Percentiles rank a stretch among this genome's conserved stretches.
Evolutionary conservation across 2,888 invertebrate genomes (phyloP).

Genomic region (Osmoderma eremita): DNA sequence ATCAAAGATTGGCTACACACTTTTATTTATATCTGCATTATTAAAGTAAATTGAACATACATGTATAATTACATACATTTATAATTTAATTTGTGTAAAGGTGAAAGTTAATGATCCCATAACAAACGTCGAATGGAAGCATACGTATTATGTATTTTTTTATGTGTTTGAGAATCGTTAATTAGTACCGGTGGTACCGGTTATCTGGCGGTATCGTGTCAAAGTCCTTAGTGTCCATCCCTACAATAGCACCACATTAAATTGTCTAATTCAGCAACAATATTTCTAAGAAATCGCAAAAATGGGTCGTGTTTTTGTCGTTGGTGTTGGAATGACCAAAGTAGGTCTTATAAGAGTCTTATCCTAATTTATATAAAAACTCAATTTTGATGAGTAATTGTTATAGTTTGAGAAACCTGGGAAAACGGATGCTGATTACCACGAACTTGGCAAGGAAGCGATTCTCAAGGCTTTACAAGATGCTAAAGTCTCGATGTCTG

Average conservation of each 20-base stretch:
- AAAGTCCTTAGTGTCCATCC: constrained; percentile 41
- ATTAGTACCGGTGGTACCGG: constrained; percentile 23
- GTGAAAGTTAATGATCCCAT: too few relatives aligned
- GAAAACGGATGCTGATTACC: constrained; percentile 84
- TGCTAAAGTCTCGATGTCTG: constrained; percentile 78
- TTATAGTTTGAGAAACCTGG: constrained; percentile 92
- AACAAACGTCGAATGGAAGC: too few relatives aligned
- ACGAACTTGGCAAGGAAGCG: constrained; percentile 94
- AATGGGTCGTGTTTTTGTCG: constrained; percentile 78
- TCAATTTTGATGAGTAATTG: constrained; percentile 45
- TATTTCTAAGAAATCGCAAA: constrained; percentile 44
- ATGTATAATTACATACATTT: too few relatives aligned
- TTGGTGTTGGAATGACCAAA: constrained; percentile 98
- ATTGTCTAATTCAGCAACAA: too few relatives aligned
- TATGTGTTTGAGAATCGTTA: constrained; percentile 10
- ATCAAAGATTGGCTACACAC: too few relatives aligned
- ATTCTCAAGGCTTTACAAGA: constrained; percentile 88
- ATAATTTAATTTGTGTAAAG: too few relatives aligned
- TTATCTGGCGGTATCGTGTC: constrained; percentile 35
- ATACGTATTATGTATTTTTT: neutral
- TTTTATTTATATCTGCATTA: too few relatives aligned
- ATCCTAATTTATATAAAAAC: constrained; percentile 31
- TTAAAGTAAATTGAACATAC: too few relatives aligned
- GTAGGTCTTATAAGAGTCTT: constrained; percentile 65
- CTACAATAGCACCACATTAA: too few relatives aligned